Evolutionary conservation across 2,888 invertebrate species (phyloP), one percentile per base, ranked within the genome.

Genomic region (Agrochola circellaris): DNA sequence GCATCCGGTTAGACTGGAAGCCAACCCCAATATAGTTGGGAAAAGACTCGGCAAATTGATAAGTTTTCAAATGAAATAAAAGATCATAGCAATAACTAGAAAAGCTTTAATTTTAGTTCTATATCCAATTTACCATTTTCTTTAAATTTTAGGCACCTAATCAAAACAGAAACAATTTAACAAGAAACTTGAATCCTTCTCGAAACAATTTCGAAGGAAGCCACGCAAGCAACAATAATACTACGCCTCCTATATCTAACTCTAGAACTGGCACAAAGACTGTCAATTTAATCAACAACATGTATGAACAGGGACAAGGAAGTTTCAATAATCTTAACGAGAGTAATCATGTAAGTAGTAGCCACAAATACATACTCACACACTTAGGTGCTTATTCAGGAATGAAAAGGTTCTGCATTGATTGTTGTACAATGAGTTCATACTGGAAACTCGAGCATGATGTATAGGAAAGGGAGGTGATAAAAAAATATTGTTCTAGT

Each of bases 241-340:
- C 93, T 64, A 92, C 94, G 17, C 93, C 95, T 66, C 89, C 94
- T 45, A 90, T 90, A 67, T 91, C 95, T 17, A 95, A 93, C 81
- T 92, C 95, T 48, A 92, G 96, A 82, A 90, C 93, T 77, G 94
- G 92, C 34, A 95, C 95, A 11, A 96, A 96, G 87, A 95, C 95
- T 80, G 95, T 96, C 9, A 96, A 96, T 87, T 89, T 96, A 83
- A 96, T 96, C 89, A 96, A 96, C 92, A 96, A 96, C 79, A 96
- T 96, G 96, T 96, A 95, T 90, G 96, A 96, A 75, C 95, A 94
- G 85, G 95, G 94, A 65, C 96, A 96, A 86, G 94, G 94, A 61
- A 93, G 93, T 88, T 94, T 95, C 75, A 96, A 94, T 82, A 96
- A 96, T 85, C 79, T 95, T 60, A 96, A 95, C 91, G 96, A 96